Percentiles rank a stretch among this genome's conserved stretches.
Conservation (phyloP, 2,113 vertebrate genomes). For the Marcusenius ussheri region DNA sequence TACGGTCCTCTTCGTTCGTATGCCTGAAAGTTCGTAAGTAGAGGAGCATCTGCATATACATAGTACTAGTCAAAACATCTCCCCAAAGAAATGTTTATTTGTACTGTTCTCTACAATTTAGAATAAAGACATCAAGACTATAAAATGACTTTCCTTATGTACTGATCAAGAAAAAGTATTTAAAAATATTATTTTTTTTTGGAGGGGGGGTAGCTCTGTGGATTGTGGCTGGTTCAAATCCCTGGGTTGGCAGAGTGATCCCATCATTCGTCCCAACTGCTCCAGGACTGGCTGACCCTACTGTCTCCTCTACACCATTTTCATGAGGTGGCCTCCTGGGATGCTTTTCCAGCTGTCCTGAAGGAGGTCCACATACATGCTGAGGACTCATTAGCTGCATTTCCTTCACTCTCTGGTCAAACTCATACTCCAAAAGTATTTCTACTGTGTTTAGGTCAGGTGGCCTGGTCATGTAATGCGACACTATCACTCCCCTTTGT, state of each 20-base stretch:
- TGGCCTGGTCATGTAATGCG: neutral
- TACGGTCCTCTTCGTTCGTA: too few relatives aligned
- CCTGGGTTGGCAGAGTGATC: neutral
- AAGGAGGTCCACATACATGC: neutral
- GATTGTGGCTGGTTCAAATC: too few relatives aligned
- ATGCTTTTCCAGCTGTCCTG: neutral
- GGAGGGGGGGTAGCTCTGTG: too few relatives aligned
- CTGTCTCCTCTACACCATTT: neutral
- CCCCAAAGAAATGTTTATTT: neutral
- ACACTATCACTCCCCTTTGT: neutral
- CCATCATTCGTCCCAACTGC: neutral
- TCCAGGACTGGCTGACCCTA: neutral
- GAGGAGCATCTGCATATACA: too few relatives aligned
- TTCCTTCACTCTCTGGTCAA: neutral
- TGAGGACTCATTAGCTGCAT: neutral
- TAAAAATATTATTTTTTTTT: neutral
- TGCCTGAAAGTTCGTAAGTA: too few relatives aligned
- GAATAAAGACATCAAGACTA: neutral
- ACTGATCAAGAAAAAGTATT: neutral
- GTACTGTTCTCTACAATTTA: neutral
- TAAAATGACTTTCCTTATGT: neutral
- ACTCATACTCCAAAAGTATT: neutral
- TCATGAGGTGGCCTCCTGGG: neutral
- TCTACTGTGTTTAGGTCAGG: neutral
- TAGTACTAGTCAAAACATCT: neutral